phyloP scores from a whole-genome alignment of 2,113 vertebrate genomes.

The Chlamydotis undulata region DNA sequence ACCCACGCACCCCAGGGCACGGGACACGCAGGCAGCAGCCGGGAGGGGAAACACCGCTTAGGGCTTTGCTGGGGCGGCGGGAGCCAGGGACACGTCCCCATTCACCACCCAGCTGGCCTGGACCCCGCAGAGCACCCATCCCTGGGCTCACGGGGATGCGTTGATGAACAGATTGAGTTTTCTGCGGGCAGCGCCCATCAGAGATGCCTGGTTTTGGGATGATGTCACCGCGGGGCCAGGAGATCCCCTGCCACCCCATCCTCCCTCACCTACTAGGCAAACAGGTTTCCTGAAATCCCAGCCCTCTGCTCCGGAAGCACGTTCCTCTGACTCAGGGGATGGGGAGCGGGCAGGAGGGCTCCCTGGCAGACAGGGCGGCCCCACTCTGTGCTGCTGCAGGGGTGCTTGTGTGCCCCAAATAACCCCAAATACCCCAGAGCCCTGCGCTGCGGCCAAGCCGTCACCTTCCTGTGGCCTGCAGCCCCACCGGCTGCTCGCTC shows the following conservation, averaged over 20 bases:
- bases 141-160: neutral
- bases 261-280: slow-evolving; percentile 6
- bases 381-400: neutral
- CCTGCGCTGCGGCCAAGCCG: rapidly evolving
- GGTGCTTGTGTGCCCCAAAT: neutral
- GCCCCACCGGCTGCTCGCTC: neutral
- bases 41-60: neutral
- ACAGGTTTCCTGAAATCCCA: slow-evolving; percentile 40
- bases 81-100: neutral
- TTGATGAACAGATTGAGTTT: neutral
- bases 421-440: neutral
- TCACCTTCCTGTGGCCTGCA: neutral
- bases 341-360: neutral
- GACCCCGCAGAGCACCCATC: neutral
- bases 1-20: rapidly evolving
- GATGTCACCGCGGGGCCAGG: neutral
- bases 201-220: neutral
- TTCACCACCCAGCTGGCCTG: neutral
- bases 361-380: neutral
- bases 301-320: neutral
- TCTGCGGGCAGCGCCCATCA: neutral
- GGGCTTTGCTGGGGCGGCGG: neutral
- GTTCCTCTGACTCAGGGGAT: slow-evolving; percentile 1
- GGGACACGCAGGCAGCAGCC: neutral
- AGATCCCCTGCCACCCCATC: neutral